These are phyloP conservation scores for Mormyrus hasselquistii DNA, from an alignment of 2,797 vertebrate species.

Conservation along the genomic window DNA sequence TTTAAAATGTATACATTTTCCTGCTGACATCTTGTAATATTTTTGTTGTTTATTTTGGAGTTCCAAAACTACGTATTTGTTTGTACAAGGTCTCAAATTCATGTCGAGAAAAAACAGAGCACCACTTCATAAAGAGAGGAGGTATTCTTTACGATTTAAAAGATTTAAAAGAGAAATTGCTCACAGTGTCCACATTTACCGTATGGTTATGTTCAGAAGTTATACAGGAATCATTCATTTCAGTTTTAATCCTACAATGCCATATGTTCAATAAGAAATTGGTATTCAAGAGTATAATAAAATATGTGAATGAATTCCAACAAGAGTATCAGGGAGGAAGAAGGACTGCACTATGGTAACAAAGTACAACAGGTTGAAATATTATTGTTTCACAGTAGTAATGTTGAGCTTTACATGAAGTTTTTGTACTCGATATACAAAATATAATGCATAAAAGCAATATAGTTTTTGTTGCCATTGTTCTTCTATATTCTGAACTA, in stretches of 20 bases:
- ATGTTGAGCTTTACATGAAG: background rate
- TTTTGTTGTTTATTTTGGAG: background rate
- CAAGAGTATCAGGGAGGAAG: background rate
- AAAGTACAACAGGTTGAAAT: background rate
- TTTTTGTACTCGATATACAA: background rate
- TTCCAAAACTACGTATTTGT: too few relatives aligned
- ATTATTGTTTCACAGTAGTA: background rate
- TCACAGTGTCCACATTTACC: background rate
- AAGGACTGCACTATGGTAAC: background rate
- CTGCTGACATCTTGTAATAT: background rate
- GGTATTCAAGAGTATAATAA: background rate
- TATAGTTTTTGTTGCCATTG: background rate
- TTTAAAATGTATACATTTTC: background rate
- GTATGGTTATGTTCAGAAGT: background rate
- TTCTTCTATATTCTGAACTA: background rate
- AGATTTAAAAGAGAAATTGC: background rate
- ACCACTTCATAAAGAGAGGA: background rate
- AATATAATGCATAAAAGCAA: background rate
- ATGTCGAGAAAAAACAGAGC: background rate
- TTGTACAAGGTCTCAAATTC: background rate
- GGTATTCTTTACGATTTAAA: background rate
- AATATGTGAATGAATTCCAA: background rate
- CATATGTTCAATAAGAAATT: background rate
- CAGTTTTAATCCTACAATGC: background rate
- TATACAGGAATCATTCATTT: background rate